Evolutionary conservation across 2,113 vertebrate genomes (phyloP).

Genomic region (Esox niger): DNA sequence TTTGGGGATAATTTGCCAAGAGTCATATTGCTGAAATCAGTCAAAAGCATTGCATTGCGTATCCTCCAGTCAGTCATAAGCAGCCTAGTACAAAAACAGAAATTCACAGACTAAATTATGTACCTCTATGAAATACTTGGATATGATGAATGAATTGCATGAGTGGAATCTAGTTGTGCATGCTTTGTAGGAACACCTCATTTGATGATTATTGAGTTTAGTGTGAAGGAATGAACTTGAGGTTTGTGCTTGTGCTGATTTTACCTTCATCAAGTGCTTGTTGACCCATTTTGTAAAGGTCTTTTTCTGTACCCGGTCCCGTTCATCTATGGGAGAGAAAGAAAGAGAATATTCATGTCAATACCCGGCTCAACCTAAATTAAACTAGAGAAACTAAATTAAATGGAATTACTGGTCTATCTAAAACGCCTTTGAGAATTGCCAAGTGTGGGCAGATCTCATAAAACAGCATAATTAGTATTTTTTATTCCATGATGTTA

Average conservation of each 20-base stretch:
- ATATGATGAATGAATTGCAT: background rate
- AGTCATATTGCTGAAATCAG: background rate
- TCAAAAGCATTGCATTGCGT: background rate
- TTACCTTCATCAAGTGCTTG: conserved; percentile 89
- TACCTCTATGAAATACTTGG: background rate
- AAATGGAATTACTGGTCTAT: background rate
- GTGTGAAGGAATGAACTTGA: background rate
- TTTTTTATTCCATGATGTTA: conserved; percentile 21
- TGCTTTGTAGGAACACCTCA: background rate
- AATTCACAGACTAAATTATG: background rate
- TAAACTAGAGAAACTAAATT: background rate
- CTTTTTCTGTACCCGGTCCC: conserved; percentile 90
- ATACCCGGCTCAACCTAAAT: background rate
- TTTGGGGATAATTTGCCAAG: background rate
- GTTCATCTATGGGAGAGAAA: conserved; percentile 75
- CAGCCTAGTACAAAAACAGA: background rate
- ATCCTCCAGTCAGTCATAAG: background rate
- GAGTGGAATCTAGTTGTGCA: background rate
- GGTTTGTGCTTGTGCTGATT: conserved; percentile 7
- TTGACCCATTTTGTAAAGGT: conserved; percentile 96
- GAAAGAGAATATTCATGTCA: background rate
- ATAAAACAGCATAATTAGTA: too few relatives aligned
- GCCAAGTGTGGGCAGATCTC: too few relatives aligned
- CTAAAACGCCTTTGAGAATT: background rate
- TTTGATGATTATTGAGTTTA: background rate